A percentile compares a stretch with the other conserved stretches of the same genome.
Conservation (phyloP, 1,140 invertebrate species). For the Diplogasteroides magnus region DNA sequence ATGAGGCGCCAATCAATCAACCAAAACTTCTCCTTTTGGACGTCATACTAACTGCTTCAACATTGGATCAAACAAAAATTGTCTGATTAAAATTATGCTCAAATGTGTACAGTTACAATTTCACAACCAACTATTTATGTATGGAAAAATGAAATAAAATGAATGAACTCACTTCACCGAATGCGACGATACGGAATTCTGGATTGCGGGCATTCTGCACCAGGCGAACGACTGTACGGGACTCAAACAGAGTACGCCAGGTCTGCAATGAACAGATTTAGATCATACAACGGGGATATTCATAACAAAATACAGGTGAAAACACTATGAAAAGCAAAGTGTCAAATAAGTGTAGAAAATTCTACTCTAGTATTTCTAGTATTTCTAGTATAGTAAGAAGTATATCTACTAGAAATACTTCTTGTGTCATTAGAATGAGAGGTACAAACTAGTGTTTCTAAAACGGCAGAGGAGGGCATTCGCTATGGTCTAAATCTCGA, state of each 20-base stretch:
- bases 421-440: too few species aligned
- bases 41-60: not conserved
- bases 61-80: not conserved
- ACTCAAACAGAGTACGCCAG: not conserved
- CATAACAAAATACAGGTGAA: not conserved
- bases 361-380: not conserved
- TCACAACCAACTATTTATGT: not conserved
- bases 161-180: not conserved
- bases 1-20: not conserved
- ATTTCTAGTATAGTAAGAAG: not conserved
- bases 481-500: too few species aligned
- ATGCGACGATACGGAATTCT: not conserved
- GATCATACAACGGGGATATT: not conserved
- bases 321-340: not conserved
- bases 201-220: not conserved
- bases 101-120: not conserved
- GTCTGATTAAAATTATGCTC: not conserved
- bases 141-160: not conserved
- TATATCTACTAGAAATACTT: not conserved
- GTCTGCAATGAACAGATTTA: not conserved
- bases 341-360: not conserved
- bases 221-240: not conserved
- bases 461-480: too few species aligned
- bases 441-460: too few species aligned
- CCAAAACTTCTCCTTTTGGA: not conserved